Percentiles rank a stretch among this genome's conserved stretches.
phyloP scores from a whole-genome alignment of 1,140 invertebrate genomes.

The Amyelois transitella region DNA sequence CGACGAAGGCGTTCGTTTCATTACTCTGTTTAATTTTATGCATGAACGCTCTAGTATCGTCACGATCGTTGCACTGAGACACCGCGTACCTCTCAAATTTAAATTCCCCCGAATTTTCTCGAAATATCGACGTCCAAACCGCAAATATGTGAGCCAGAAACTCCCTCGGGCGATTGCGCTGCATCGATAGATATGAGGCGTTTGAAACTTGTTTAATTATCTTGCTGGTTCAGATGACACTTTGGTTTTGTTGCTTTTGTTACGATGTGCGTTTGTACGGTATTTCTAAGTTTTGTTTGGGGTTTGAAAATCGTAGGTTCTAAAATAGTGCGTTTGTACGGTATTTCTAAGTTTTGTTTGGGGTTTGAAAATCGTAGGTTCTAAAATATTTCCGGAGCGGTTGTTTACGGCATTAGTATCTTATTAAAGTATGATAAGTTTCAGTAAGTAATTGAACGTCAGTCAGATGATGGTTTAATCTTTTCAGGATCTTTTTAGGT shows the following conservation, averaged over 20 bases:
- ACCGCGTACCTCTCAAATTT: conserved; percentile 14
- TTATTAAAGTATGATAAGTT: no score
- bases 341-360: background rate
- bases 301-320: no score
- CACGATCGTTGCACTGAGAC: conserved; percentile 33
- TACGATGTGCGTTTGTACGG: no score
- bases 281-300: background rate
- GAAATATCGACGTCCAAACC: background rate
- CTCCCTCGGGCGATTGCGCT: background rate
- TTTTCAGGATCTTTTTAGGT: no score
- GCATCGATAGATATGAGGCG: background rate
- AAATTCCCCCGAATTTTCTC: conserved; percentile 17
- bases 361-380: no score
- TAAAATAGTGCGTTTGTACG: no score
- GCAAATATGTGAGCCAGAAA: conserved; percentile 1
- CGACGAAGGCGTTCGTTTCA: conserved; percentile 33
- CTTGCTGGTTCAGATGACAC: background rate
- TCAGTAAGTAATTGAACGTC: no score
- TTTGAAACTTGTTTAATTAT: background rate
- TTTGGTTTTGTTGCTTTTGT: no score
- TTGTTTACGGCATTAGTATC: no score
- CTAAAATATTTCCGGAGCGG: no score
- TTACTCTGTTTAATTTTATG: conserved; percentile 64
- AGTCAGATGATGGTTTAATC: no score
- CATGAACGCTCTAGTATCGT: conserved; percentile 43